Base-by-base conservation (phyloP, 2,797 vertebrate genomes). In the Morus bassanus region DNA sequence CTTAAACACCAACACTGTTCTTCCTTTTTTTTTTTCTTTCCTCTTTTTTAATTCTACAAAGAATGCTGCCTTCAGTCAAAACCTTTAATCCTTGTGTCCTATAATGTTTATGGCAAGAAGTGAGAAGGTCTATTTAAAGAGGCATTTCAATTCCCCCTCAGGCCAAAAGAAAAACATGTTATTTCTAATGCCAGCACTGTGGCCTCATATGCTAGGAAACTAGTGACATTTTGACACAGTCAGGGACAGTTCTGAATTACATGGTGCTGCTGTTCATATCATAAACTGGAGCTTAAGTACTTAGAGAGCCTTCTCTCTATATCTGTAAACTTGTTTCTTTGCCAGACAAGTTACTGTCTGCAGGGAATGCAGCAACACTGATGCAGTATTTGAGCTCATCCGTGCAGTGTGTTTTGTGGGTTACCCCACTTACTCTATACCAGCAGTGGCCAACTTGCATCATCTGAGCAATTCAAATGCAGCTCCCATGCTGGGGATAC, bases 191-290 rank as follows among this genome's bases (percentile, higher is more conserved):
- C 95, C 90, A 90, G 59, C 63, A 50, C 79, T 85, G 91, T 81
- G 93, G 92, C 87, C 81, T 96, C 91, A 86, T 94, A 85, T 91
- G 81, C 85, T 93, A 87, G 89, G 82, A 95, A 96, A 95, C 89
- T 91, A 91, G 94, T 93, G 95, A 97, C 93, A 96, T 95, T 97
- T 96, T 97, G 95, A 96, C 93, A 95, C 61, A 96, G 92, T 79
- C 93, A 89, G 92, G 89, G 93, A 92, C 87, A 94, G 87, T 84
- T 96, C 90, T 95, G 93, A 91, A 95, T 96, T 97, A 91, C 48
- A 30, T 77, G 70, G 82, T 74, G 63, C 82, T 96, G 74, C 67
- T 93, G 85, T 81, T 96, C 77, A 93, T 95, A 93, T 87, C 94
- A 93, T 79, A 93, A 95, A 96, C 94, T 91, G 83, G 76, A 95